phyloP scores from a whole-genome alignment of 2,113 vertebrate species.

The Arenaria interpres region DNA sequence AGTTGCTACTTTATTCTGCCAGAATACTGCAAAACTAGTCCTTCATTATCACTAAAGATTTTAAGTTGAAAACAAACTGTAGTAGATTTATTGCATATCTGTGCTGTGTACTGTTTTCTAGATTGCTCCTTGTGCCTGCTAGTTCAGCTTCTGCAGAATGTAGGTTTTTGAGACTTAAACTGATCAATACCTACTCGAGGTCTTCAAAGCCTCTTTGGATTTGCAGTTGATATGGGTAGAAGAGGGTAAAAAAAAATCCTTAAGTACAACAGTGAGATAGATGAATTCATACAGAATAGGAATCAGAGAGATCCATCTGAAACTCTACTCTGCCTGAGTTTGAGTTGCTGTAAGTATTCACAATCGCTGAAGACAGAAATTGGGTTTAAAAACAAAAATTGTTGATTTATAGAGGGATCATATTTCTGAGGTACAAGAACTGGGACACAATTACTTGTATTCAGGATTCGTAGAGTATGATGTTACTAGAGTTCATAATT shows the following conservation, averaged over 20 bases:
- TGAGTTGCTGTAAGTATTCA: constrained; percentile 1
- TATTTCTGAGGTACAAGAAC: constrained; percentile 2
- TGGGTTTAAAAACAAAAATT: constrained; percentile 8
- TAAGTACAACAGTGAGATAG: constrained; percentile 26
- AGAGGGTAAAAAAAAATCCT: background rate
- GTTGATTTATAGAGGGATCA: background rate
- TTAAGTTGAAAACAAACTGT: background rate
- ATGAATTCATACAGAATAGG: constrained; percentile 41
- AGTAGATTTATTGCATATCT: background rate
- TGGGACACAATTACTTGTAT: background rate
- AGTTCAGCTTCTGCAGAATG: background rate
- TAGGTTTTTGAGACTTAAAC: constrained; percentile 22
- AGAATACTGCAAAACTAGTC: background rate
- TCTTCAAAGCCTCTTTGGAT: constrained; percentile 56
- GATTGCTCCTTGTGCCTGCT: background rate
- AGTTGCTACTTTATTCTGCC: background rate
- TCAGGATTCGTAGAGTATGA: background rate
- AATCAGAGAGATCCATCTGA: constrained; percentile 58
- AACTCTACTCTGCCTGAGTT: background rate
- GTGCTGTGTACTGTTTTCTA: background rate
- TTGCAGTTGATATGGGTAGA: constrained; percentile 23
- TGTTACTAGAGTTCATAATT: background rate
- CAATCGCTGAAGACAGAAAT: background rate
- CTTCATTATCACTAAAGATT: background rate
- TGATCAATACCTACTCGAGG: constrained; percentile 48